phyloP scores from a whole-genome alignment of 2,797 vertebrate genomes.

The Pantherophis alleghaniensis region DNA sequence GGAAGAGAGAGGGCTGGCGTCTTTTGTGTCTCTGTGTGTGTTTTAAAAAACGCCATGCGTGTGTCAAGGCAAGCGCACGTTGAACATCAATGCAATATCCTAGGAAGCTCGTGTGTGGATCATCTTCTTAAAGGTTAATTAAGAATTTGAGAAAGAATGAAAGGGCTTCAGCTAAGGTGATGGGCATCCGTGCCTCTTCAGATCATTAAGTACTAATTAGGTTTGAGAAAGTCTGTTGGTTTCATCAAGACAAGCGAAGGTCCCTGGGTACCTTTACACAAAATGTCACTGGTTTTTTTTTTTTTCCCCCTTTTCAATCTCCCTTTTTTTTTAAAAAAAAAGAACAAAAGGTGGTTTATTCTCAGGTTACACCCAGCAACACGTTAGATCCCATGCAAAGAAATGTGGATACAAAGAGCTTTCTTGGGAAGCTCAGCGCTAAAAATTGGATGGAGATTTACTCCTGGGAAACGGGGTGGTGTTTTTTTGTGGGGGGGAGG shows the following conservation, averaged over 20 bases:
- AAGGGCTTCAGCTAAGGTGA: constrained; percentile 67
- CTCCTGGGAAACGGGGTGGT: too few species aligned
- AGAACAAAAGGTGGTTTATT: constrained; percentile 61
- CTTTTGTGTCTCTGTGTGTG: too few species aligned
- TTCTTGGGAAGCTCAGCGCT: not conserved
- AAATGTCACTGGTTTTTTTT: constrained; percentile 73
- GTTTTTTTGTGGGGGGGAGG: rapidly evolving
- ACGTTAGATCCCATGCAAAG: constrained; percentile 39
- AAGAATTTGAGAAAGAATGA: constrained; percentile 74
- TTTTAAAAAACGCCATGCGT: not conserved
- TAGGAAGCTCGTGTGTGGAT: constrained; percentile 68
- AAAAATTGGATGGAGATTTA: not conserved
- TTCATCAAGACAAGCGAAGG: constrained; percentile 71
- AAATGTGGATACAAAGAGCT: not conserved
- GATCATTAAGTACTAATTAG: constrained; percentile 87
- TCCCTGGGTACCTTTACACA: constrained; percentile 66
- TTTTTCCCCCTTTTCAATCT: constrained; percentile 48
- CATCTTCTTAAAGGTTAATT: constrained; percentile 82
- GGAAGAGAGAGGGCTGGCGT: constrained; percentile 34
- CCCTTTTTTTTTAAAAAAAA: not conserved
- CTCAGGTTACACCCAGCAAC: constrained; percentile 43
- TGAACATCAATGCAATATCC: constrained; percentile 65
- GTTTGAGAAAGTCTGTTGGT: constrained; percentile 79
- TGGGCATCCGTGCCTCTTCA: constrained; percentile 74
- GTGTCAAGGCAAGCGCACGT: not conserved